These are phyloP conservation scores for Drosophila acutilabella DNA, from an alignment of 2,888 invertebrate genomes.

Conservation along the genomic window DNA sequence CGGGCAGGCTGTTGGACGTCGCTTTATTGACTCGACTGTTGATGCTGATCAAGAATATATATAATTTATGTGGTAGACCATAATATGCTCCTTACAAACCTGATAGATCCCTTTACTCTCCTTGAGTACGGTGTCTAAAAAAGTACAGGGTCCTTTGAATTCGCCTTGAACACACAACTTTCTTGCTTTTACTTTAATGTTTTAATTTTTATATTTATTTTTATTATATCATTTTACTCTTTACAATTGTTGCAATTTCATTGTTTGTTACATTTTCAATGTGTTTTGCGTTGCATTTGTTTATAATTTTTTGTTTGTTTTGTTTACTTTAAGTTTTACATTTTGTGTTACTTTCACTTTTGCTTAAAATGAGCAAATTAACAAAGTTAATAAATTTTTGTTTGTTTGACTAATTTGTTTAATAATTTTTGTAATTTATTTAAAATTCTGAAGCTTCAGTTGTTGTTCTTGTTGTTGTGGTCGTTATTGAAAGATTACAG, in stretches of 20 bases:
- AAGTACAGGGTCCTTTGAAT: no score
- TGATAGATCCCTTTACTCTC: no score
- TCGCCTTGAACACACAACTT: conserved; percentile 1
- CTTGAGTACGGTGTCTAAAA: no score
- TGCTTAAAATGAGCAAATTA: conserved; percentile 48
- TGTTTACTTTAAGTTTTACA: conserved; percentile 14
- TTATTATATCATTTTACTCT: conserved; percentile 52
- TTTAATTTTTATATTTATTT: conserved; percentile 37
- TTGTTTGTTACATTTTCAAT: conserved; percentile 73
- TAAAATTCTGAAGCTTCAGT: conserved; percentile 39
- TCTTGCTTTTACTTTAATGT: conserved; percentile 25
- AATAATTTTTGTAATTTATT: conserved; percentile 37
- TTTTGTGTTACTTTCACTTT: conserved; percentile 12
- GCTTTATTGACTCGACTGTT: no score
- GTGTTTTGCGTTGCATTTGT: conserved; percentile 56
- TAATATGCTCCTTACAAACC: no score
- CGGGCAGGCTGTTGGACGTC: no score
- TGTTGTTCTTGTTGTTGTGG: conserved; percentile 12
- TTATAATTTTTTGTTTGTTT: conserved; percentile 7
- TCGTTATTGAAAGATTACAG: conserved; percentile 37
- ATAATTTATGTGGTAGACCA: no score
- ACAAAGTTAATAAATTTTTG: conserved; percentile 42
- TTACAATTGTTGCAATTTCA: conserved; percentile 65
- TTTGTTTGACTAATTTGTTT: conserved; percentile 39
- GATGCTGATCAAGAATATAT: no score